Evolutionary conservation across 2,113 vertebrate genomes (phyloP), one percentile per base, ranked within the genome.

Genomic region (Corythoichthys haematopterus): DNA sequence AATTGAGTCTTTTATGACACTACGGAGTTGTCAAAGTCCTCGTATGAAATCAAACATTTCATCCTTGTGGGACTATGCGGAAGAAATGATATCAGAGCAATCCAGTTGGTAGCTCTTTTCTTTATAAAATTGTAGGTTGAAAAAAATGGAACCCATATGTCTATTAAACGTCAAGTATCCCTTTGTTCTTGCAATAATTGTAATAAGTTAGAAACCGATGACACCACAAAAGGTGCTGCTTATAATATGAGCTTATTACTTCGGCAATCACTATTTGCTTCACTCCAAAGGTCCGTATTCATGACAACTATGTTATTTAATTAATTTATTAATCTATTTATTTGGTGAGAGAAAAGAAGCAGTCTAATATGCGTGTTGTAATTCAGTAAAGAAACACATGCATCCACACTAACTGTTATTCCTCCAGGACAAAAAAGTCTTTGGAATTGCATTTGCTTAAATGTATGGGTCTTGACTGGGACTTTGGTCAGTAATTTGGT

Each of bases 1-100:
- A 87, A 88, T 89, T 87, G n/a, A 69, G 70, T 72, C 66, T 60
- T 56, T 60, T 46, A 6, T 70, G 69, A 79, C 67, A 65, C 64
- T 43, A 74, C 2, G 60, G 76, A 68, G 79, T 75, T 57, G 50
- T 56, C 65, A 66, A 59, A 70, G 67, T 52, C 70, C 80, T 72
- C 14, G 50, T 82, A 47, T 13, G 46, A 47, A 3, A 12, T 8
- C 7, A 47, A 47, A 47, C 10, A 11, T 13, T 5, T 47, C 3
- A 3, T 47, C 10, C 12, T 10, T 10, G 12, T 13, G 46, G 46
- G 46, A 13, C 46, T 47, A 13, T 47, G 46, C 10, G 12, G 10
- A 12, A 47, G 46, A 13, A 3, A 13, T 47, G 12, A 47, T 10
- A 47, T 47, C 46, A 47, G 46, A 47, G 46, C 10, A 47, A 47